Base-by-base conservation (phyloP, 2,113 vertebrate genomes). In the Cichladusa arquata region DNA sequence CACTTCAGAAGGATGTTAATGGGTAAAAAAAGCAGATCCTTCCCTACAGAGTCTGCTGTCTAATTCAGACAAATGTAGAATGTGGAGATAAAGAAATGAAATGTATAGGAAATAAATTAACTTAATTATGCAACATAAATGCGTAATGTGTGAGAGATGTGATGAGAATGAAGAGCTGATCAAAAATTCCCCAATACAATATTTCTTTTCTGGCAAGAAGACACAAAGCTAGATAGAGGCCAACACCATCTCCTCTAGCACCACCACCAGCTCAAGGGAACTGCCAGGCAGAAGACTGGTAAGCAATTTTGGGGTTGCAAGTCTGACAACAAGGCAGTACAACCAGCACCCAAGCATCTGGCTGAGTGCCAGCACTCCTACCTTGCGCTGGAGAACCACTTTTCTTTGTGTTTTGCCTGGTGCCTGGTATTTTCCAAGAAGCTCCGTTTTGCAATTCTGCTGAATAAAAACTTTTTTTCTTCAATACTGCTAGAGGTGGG, bases 391-490 rank as follows among this genome's bases (percentile, higher is more conserved):
- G 71, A 97, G 97, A 79, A 95, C 97, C 95, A 92, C 97, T 96
- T 98, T 98, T 95, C 97, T 98, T 97, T 98, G 98, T 86, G 97
- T 84, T 97, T 98, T 98, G 97, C 96, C 91, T 94, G 95, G 92
- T 92, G 96, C 93, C 96, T 98, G 98, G 98, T 87, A 96, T 96
- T 98, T 98, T 93, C 97, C 97, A 88, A 96, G 97, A 94, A 83
- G 96, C 64, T 98, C 97, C 94, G 47, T 57, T 98, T 97, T 98
- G 96, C 97, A 96, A 79, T 92, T 98, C 98, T 98, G 98, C 98
- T 97, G 97, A 92, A 98, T 69, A 98, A 97, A 98, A 98, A 98
- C 98, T 97, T 95, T 95, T 94, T 97, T 85, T 96, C 95, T 97
- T 98, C 97, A 98, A 73, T 97, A 79, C 79, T 57, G 86, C 92